Base-by-base conservation (phyloP, 2,797 vertebrate genomes). In the Catharus ustulatus region DNA sequence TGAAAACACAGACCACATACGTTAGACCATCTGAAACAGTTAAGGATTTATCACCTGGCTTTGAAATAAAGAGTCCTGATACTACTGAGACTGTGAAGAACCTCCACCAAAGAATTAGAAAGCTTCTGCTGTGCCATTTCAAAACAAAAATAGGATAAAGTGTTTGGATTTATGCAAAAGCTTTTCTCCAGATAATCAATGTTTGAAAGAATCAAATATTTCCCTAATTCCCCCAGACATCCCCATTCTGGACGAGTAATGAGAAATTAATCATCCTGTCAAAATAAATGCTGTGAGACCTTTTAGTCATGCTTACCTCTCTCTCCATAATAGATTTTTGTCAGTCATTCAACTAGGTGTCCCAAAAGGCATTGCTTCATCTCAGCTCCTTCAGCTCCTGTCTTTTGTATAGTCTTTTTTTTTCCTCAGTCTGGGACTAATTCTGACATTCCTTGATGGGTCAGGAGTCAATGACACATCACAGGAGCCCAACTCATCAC, bases 211-310 rank as follows among this genome's bases (percentile, higher is more conserved):
- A 87, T 82, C 74, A 94, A 90, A 64, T 76, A 93, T 87, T 89
- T 93, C 83, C 77, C 66, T 49, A 89, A 93, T 91, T 96, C 95
- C 93, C 45, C 23, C 30, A 88, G 95, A 74, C 38, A 67, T 57
- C 18, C 57, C 52, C 43, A 89, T 87, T 94, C 88, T 91, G 68
- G 57, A 91, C 82, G 46, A 95, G 77, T 86, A 96, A 95, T 68
- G 68, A 94, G 89, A 95, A 96, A 95, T 96, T 94, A 96, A 96
- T 97, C 95, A 97, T 94, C 85, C 87, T 95, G 95, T 95, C 95
- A 97, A 74, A 94, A 94, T 74, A 92, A 89, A 93, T 1, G 14
- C 88, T 43, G 5, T 67, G 85, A 95, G 87, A 95, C 95, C 91
- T 94, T 94, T 94, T 93, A 94, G 85, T 77, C 52, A 48, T 36